Conservation (phyloP, 2,888 invertebrate genomes). For the Drosophila diplacantha region DNA sequence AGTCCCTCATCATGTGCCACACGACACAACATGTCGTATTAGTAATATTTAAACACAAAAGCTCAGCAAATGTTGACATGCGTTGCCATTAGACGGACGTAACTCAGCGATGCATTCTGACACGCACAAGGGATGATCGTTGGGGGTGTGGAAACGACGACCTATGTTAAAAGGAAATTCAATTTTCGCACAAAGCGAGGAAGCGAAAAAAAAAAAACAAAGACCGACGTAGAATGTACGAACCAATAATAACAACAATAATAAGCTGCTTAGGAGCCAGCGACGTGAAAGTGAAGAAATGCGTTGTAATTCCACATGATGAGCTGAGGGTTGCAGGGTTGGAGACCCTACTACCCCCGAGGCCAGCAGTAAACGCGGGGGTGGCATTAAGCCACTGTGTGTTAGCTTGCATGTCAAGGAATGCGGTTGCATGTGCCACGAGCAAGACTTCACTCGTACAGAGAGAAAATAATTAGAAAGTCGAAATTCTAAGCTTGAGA, state of each 20-base stretch:
- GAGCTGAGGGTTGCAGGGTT: conserved; percentile 23
- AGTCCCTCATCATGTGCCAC: conserved; percentile 52
- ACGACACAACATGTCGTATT: conserved; percentile 73
- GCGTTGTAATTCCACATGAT: conserved; percentile 70
- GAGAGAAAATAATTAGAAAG: neutral
- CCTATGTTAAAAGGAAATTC: conserved; percentile 47
- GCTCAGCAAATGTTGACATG: conserved; percentile 72
- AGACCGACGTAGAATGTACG: conserved; percentile 18
- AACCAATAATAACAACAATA: conserved; percentile 60
- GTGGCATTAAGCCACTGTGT: conserved; percentile 54
- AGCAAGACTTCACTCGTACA: conserved; percentile 7
- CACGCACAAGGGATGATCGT: conserved; percentile 49
- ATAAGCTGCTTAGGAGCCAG: conserved; percentile 69
- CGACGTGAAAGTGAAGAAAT: conserved; percentile 71
- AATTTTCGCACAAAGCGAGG: conserved; percentile 62
- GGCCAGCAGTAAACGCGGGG: conserved; percentile 5
- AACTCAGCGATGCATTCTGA: conserved; percentile 59
- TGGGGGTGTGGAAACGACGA: conserved; percentile 10
- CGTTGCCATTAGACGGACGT: conserved; percentile 62
- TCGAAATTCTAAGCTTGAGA: too few species aligned
- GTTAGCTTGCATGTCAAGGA: conserved; percentile 32
- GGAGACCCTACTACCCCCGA: neutral
- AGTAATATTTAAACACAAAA: conserved; percentile 73
- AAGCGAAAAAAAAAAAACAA: conserved; percentile 20
- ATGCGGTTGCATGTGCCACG: conserved; percentile 36